These are phyloP conservation scores for Protobothrops flavoviridis DNA, from an alignment of 2,113 vertebrate genomes.

Conservation along the genomic window DNA sequence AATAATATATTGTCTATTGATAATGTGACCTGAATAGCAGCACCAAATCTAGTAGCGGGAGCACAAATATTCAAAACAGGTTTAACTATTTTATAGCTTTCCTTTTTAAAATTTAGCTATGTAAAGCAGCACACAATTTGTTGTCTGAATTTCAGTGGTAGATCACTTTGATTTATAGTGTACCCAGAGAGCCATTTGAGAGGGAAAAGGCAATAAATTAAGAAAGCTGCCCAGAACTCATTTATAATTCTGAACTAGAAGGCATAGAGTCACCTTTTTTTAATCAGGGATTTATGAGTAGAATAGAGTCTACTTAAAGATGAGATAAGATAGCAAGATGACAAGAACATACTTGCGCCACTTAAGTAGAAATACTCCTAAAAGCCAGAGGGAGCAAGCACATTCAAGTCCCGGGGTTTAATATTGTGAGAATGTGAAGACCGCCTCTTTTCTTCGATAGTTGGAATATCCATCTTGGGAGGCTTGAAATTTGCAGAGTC, in stretches of 20 bases:
- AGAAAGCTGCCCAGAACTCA: conserved; percentile 18
- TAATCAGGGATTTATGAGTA: conserved; percentile 39
- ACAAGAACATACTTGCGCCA: not conserved
- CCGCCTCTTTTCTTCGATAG: conserved; percentile 72
- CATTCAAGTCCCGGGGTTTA: conserved; percentile 85
- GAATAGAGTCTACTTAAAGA: conserved; percentile 29
- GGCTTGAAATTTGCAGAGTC: conserved; percentile 77
- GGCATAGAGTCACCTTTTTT: conserved; percentile 30
- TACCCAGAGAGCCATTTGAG: not conserved
- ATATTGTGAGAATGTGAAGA: conserved; percentile 80
- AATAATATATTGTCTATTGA: not conserved
- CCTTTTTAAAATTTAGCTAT: conserved; percentile 7
- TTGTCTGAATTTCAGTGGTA: not conserved
- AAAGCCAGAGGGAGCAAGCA: conserved; percentile 89
- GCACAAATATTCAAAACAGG: not conserved
- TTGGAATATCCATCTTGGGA: conserved; percentile 82
- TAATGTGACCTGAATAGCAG: not conserved
- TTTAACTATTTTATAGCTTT: not conserved
- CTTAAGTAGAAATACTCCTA: conserved; percentile 50
- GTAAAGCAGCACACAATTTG: not conserved
- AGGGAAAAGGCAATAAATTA: not conserved
- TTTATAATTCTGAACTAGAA: not conserved
- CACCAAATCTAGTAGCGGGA: not conserved
- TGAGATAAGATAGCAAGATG: conserved; percentile 29
- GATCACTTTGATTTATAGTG: not conserved